phyloP scores from a whole-genome alignment of 2,797 vertebrate species.

The Yasuhikotakia modesta region DNA sequence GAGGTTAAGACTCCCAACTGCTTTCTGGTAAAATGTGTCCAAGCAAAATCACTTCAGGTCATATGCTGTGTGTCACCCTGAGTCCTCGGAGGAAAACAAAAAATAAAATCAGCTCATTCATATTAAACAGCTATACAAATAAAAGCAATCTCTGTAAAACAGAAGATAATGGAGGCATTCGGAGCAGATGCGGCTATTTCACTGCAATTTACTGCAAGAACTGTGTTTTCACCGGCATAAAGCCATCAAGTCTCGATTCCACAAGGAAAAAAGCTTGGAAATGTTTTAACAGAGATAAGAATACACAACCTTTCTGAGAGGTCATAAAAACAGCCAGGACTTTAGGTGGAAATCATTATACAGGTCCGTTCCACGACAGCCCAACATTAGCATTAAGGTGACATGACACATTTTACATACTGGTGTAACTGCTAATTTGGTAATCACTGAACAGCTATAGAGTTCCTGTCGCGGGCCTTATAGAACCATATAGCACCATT shows the following conservation, averaged over 20 bases:
- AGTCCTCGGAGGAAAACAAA: neutral
- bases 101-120: conserved; percentile 58
- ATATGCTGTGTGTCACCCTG: neutral
- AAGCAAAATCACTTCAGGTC: conserved; percentile 18
- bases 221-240: neutral
- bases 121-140: conserved; percentile 66
- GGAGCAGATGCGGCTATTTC: conserved; percentile 11
- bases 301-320: conserved; percentile 10
- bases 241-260: conserved; percentile 28
- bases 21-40: conserved; percentile 24
- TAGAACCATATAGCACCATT: conserved; percentile 21
- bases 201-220: conserved; percentile 34
- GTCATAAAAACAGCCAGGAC: conserved; percentile 35
- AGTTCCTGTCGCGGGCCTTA: conserved; percentile 31
- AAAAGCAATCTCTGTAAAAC: conserved; percentile 56
- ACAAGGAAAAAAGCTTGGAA: neutral
- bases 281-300: conserved; percentile 11
- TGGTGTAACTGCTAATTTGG: conserved; percentile 14
- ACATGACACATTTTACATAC: neutral
- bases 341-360: conserved; percentile 3
- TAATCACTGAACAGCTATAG: conserved; percentile 33
- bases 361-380: neutral
- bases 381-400: conserved; percentile 29
- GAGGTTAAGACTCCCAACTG: neutral
- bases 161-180: conserved; percentile 31